Evolutionary conservation across 2,888 invertebrate genomes (phyloP).

Genomic region (Drosophila emarginata): DNA sequence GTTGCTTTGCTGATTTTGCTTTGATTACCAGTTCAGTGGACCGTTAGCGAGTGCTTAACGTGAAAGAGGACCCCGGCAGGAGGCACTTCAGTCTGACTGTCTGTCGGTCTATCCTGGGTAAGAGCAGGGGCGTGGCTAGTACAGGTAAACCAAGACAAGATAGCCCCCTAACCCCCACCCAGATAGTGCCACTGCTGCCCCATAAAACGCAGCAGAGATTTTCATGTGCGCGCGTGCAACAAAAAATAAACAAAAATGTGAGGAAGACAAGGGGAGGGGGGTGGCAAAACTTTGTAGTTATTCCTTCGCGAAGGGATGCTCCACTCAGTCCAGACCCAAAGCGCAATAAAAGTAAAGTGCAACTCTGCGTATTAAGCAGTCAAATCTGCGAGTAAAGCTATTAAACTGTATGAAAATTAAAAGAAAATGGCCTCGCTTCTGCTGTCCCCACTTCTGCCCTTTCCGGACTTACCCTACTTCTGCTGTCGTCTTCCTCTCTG

Average conservation of each 20-base stretch:
- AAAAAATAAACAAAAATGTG: background rate
- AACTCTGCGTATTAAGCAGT: slow-evolving; percentile 72
- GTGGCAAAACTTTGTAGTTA: slow-evolving; percentile 58
- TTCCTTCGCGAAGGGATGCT: slow-evolving; percentile 49
- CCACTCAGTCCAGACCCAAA: slow-evolving; percentile 39
- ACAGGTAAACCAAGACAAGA: background rate
- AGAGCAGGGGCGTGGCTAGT: background rate
- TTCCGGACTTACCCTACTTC: background rate
- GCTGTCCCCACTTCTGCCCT: slow-evolving; percentile 19
- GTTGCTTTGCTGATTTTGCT: slow-evolving; percentile 70
- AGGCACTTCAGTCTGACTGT: no score
- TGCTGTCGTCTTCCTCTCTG: slow-evolving; percentile 30
- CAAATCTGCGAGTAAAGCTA: slow-evolving; percentile 52
- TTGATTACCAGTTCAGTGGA: slow-evolving; percentile 74
- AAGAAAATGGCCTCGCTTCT: slow-evolving; percentile 40
- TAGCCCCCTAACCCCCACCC: background rate
- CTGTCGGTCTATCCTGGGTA: slow-evolving; percentile 11
- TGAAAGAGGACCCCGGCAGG: slow-evolving; percentile 1
- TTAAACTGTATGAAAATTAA: slow-evolving; percentile 65
- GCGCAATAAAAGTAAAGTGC: slow-evolving; percentile 73
- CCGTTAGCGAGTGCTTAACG: slow-evolving; percentile 70
- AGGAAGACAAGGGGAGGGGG: no score
- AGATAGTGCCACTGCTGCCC: slow-evolving; percentile 27
- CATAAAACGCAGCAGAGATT: slow-evolving; percentile 67
- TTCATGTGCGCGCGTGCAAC: slow-evolving; percentile 40